Evolutionary conservation across 1,140 invertebrate species (phyloP).

Genomic region (Caenorhabditis brenneri): DNA sequence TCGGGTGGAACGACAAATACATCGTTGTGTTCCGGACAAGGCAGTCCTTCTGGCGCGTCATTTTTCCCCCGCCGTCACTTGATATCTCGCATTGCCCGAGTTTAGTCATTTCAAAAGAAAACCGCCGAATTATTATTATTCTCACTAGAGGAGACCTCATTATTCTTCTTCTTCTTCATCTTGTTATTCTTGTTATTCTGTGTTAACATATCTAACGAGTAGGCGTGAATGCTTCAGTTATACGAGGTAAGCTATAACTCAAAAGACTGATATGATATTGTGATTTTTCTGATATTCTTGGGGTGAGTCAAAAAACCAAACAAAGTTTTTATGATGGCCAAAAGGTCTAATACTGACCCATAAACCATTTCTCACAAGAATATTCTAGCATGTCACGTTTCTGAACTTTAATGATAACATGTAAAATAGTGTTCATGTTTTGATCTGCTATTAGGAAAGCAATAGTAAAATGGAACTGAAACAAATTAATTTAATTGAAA

Average conservation of each 20-base stretch:
- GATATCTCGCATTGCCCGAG: constrained; percentile 16
- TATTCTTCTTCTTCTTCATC: neutral
- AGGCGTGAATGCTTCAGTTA: constrained; percentile 8
- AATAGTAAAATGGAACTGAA: too few relatives aligned
- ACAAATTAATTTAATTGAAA: too few relatives aligned
- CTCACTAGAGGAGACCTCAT: neutral
- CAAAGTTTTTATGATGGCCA: too few relatives aligned
- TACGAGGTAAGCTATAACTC: constrained; percentile 33
- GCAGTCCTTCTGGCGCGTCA: constrained; percentile 3
- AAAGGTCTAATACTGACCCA: too few relatives aligned
- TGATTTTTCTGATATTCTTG: too few relatives aligned
- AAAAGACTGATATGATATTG: too few relatives aligned
- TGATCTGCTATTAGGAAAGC: too few relatives aligned
- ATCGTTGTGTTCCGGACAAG: constrained; percentile 29
- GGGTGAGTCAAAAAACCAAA: too few relatives aligned
- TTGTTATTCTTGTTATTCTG: neutral
- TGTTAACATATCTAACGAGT: neutral
- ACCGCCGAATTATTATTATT: neutral
- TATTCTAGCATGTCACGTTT: too few relatives aligned
- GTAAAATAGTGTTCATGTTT: too few relatives aligned
- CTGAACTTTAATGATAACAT: too few relatives aligned
- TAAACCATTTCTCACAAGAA: too few relatives aligned
- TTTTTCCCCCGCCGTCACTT: constrained; percentile 31
- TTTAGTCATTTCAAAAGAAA: neutral
- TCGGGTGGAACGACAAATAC: constrained; percentile 26